A percentile compares a stretch with the other conserved stretches of the same genome.
Evolutionary conservation across 1,140 invertebrate genomes (phyloP).

Genomic region (Trichogramma pretiosum): DNA sequence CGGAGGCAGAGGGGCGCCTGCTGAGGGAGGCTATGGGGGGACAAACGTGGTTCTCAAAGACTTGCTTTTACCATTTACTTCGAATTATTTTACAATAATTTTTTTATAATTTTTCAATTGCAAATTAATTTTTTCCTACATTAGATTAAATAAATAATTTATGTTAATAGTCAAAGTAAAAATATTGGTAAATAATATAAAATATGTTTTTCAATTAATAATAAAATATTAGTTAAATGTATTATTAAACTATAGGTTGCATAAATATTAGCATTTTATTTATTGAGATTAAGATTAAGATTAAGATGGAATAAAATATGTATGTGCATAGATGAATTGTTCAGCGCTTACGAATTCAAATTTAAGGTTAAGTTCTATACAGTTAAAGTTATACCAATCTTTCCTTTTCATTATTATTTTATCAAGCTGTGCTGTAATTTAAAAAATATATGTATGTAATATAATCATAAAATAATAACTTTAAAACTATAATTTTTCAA

Average conservation of each 20-base stretch:
- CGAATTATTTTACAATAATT: constrained; percentile 3
- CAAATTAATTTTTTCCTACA: neutral
- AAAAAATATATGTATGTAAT: neutral
- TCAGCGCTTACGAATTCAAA: too few species aligned
- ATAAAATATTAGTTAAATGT: neutral
- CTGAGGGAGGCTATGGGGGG: constrained; percentile 19
- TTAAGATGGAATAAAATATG: too few species aligned
- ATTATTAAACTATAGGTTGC: neutral
- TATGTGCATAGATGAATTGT: too few species aligned
- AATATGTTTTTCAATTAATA: neutral
- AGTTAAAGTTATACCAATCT: too few species aligned
- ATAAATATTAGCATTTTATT: neutral
- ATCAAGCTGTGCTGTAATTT: too few species aligned
- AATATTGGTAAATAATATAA: neutral
- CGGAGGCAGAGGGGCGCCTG: neutral
- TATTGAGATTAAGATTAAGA: too few species aligned
- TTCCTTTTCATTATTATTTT: too few species aligned
- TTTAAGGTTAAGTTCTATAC: too few species aligned
- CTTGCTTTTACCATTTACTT: constrained; percentile 3
- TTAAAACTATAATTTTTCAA: neutral
- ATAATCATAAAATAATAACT: neutral
- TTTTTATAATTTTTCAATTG: neutral
- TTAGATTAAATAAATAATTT: neutral
- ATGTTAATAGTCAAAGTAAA: neutral
- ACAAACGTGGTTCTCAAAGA: constrained; percentile 29